These are phyloP conservation scores for Campoletis sonorensis DNA, from an alignment of 1,140 invertebrate genomes.

Conservation along the genomic window DNA sequence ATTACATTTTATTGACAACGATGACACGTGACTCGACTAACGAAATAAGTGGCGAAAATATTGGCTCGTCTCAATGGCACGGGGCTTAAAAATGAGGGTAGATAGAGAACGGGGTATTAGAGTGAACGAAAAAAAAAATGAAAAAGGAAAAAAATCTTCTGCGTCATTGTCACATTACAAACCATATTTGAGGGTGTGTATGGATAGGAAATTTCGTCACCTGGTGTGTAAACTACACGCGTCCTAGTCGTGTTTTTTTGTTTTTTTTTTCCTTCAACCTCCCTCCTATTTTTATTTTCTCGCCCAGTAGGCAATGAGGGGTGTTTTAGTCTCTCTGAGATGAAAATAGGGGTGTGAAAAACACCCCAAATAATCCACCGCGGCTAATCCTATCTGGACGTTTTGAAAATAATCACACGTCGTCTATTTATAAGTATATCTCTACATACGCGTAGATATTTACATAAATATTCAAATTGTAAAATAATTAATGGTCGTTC, in stretches of 20 bases:
- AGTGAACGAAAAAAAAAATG: conserved; percentile 53
- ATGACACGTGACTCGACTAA: conserved; percentile 47
- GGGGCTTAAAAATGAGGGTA: conserved; percentile 43
- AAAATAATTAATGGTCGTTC: too few relatives aligned
- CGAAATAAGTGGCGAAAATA: conserved; percentile 60
- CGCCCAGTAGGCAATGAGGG: conserved; percentile 37
- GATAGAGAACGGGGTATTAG: conserved; percentile 54
- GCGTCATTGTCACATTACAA: conserved; percentile 19
- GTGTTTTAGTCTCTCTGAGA: conserved; percentile 31
- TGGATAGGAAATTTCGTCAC: conserved; percentile 1
- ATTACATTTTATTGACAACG: background rate
- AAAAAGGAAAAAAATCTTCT: conserved; percentile 46
- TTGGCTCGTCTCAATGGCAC: conserved; percentile 52
- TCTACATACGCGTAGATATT: background rate
- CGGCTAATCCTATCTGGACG: conserved; percentile 57
- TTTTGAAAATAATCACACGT: conserved; percentile 58
- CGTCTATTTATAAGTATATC: background rate
- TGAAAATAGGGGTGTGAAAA: conserved; percentile 10
- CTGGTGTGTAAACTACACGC: conserved; percentile 11
- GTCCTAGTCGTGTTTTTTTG: background rate
- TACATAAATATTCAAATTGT: background rate
- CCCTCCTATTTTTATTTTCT: background rate
- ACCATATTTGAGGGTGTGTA: background rate
- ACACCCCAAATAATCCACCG: conserved; percentile 37
- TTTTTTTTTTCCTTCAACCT: conserved; percentile 4